These are phyloP conservation scores for Apis laboriosa DNA, from an alignment of 1,140 invertebrate species.

Conservation along the genomic window DNA sequence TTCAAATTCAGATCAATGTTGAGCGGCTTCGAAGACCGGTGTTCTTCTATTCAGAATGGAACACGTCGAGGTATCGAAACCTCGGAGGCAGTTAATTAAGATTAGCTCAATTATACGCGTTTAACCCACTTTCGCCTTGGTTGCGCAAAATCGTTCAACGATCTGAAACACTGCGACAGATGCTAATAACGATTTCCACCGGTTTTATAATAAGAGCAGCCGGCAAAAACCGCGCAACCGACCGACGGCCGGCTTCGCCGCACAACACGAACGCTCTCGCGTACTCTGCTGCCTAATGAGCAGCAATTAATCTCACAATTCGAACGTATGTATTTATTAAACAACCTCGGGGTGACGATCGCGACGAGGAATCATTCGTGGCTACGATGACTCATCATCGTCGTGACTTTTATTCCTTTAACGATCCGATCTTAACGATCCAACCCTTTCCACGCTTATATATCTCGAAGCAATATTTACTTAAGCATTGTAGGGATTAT, in stretches of 20 bases:
- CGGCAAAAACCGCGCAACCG: conserved; percentile 18
- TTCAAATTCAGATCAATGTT: background rate
- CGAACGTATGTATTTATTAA: conserved; percentile 34
- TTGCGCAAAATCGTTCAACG: conserved; percentile 44
- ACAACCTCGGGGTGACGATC: conserved; percentile 28
- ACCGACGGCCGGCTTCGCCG: background rate
- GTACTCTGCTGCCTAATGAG: conserved; percentile 13
- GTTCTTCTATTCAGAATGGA: background rate
- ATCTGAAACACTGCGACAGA: conserved; percentile 49
- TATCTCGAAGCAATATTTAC: too few species aligned
- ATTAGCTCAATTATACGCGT: conserved; percentile 51
- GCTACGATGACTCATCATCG: conserved; percentile 63
- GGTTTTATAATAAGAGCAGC: conserved; percentile 46
- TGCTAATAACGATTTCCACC: conserved; percentile 51
- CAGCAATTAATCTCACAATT: conserved; percentile 44
- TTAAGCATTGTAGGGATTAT: too few species aligned
- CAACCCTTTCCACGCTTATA: too few species aligned
- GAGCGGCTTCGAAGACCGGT: background rate
- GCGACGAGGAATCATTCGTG: background rate
- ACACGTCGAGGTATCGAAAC: conserved; percentile 31
- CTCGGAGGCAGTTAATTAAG: conserved; percentile 44
- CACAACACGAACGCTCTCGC: background rate
- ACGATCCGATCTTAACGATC: too few species aligned
- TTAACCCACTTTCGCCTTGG: conserved; percentile 54
- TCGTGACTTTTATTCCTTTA: conserved; percentile 59